Evolutionary conservation across 2,113 vertebrate genomes (phyloP).

Genomic region (Notechis scutatus): DNA sequence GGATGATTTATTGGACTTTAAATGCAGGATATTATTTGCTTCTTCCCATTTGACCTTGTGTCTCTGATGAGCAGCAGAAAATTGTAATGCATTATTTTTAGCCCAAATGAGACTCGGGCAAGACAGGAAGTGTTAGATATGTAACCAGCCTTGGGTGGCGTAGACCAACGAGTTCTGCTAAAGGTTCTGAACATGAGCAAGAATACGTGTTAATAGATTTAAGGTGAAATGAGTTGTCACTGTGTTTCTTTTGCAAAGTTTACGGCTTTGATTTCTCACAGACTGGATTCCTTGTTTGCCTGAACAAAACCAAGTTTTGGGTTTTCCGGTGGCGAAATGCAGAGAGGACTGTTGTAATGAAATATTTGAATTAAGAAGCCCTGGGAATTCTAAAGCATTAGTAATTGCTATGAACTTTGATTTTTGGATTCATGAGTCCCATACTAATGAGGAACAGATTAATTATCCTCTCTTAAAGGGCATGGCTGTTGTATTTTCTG

Average conservation of each 20-base stretch:
- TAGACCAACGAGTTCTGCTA: background rate
- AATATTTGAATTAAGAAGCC: background rate
- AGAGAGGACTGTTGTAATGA: background rate
- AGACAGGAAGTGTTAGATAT: too few relatives aligned
- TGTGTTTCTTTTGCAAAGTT: background rate
- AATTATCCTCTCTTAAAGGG: background rate
- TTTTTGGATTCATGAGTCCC: background rate
- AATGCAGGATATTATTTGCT: constrained; percentile 6
- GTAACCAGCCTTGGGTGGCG: background rate
- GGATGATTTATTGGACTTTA: constrained; percentile 10
- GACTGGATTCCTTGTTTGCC: background rate
- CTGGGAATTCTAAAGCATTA: background rate
- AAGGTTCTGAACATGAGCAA: background rate
- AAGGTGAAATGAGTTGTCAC: background rate
- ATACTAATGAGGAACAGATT: background rate
- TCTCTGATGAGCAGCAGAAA: constrained; percentile 4
- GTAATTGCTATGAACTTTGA: background rate
- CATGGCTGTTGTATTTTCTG: background rate
- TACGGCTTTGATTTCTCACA: background rate
- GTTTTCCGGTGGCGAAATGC: background rate
- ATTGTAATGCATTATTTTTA: constrained; percentile 29
- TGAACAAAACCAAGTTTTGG: background rate
- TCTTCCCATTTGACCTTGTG: background rate
- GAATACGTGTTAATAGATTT: background rate
- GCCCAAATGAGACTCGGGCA: constrained; percentile 29